A percentile compares a stretch with the other conserved stretches of the same genome.
Evolutionary conservation across 2,888 invertebrate genomes (phyloP).

Genomic region (Saturnia pavonia): DNA sequence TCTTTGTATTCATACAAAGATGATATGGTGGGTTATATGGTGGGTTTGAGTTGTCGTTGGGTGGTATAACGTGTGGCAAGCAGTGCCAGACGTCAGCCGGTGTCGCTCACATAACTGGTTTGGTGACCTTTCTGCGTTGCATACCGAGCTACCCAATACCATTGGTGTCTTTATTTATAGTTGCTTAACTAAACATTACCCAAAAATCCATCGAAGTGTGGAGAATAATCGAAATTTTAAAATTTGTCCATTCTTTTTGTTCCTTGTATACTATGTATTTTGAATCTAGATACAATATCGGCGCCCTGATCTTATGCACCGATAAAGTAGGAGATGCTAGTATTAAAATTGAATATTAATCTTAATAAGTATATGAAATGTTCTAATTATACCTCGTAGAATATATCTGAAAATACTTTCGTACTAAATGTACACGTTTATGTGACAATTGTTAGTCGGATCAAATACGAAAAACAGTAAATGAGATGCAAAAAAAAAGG

Average conservation of each 20-base stretch:
- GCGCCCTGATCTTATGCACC: not conserved
- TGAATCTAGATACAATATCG: not conserved
- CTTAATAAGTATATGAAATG: not conserved
- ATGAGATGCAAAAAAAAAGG: not conserved
- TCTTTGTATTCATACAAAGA: not conserved
- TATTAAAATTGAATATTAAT: not conserved
- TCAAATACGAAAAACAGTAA: not conserved
- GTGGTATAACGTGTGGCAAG: constrained; percentile 33
- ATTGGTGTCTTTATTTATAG: constrained; percentile 44
- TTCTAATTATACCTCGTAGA: not conserved
- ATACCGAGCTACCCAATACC: constrained; percentile 49
- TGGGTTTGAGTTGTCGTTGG: constrained; percentile 30
- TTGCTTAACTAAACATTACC: constrained; percentile 27
- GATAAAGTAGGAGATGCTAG: no score
- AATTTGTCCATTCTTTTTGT: constrained; percentile 1
- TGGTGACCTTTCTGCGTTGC: constrained; percentile 71
- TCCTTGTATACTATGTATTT: not conserved
- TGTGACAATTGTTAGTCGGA: not conserved
- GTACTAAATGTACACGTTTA: not conserved
- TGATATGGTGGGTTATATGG: not conserved
- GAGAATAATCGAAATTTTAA: constrained; percentile 15
- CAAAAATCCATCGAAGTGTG: constrained; percentile 19
- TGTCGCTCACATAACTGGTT: constrained; percentile 73
- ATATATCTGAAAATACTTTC: not conserved
- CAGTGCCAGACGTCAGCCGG: constrained; percentile 48